Evolutionary conservation across 2,888 invertebrate species (phyloP).

Genomic region (Zele albiditarsus): DNA sequence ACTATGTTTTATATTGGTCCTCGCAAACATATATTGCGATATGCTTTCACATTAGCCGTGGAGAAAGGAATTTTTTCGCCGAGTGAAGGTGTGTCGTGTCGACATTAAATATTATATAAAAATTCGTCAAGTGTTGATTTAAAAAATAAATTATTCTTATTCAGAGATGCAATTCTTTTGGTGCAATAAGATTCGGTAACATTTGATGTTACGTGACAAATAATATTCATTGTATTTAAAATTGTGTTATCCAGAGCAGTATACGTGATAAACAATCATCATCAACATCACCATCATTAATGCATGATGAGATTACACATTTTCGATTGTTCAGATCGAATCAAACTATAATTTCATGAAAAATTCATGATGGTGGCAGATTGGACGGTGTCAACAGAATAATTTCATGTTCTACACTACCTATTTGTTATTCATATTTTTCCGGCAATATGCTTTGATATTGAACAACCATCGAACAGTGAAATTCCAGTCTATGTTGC

Average conservation of each 20-base stretch:
- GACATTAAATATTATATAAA: constrained; percentile 11
- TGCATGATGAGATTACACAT: not conserved
- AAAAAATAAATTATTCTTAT: not conserved
- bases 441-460: not conserved
- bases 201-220: too few relatives aligned
- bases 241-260: too few relatives aligned
- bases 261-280: too few relatives aligned
- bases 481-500: not conserved
- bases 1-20: constrained; percentile 25
- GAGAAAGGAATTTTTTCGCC: constrained; percentile 20
- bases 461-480: not conserved
- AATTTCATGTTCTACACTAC: not conserved
- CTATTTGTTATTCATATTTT: not conserved
- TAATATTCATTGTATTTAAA: too few relatives aligned
- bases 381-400: not conserved
- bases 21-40: constrained; percentile 2
- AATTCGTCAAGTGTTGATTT: not conserved
- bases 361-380: not conserved
- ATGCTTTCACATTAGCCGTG: constrained; percentile 15
- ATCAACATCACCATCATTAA: not conserved
- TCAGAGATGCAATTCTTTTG: not conserved
- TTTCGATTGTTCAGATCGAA: not conserved
- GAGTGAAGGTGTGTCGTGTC: not conserved
- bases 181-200: not conserved
- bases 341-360: not conserved